Percentiles rank a stretch among this genome's conserved stretches.
phyloP scores from a whole-genome alignment of 2,797 vertebrate species.

The Choloepus didactylus region DNA sequence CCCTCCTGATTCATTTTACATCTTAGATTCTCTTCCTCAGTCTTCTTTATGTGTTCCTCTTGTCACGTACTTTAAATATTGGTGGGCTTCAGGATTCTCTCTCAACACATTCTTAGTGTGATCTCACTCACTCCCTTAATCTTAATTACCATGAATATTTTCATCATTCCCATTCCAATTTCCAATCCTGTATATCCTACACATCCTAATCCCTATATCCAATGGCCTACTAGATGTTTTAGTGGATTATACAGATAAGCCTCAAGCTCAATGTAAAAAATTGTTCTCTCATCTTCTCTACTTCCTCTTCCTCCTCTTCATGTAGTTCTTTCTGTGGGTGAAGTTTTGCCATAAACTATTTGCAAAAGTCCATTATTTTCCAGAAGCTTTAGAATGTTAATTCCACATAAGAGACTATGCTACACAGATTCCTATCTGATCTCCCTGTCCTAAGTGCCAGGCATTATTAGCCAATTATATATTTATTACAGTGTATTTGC shows the following conservation, averaged over 20 bases:
- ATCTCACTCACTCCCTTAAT: neutral
- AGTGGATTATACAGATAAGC: neutral
- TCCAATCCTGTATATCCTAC: neutral
- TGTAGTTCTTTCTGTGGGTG: neutral
- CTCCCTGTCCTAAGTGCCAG: neutral
- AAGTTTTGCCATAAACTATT: neutral
- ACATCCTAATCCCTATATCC: neutral
- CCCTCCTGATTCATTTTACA: neutral
- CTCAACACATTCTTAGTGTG: neutral
- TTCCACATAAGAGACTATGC: neutral
- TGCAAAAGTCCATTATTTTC: neutral
- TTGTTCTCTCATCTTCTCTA: neutral
- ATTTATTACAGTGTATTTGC: neutral
- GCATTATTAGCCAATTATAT: neutral
- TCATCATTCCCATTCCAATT: neutral
- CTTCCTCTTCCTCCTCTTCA: neutral
- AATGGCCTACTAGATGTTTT: neutral
- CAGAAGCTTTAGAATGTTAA: conserved; percentile 16
- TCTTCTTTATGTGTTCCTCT: neutral
- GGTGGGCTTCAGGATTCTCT: neutral
- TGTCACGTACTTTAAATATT: neutral
- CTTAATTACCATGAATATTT: neutral
- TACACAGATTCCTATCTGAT: neutral
- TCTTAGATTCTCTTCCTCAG: neutral
- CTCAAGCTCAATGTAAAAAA: neutral